Evolutionary conservation across 2,888 invertebrate species (phyloP).

Genomic region (Napeogenes sylphis): DNA sequence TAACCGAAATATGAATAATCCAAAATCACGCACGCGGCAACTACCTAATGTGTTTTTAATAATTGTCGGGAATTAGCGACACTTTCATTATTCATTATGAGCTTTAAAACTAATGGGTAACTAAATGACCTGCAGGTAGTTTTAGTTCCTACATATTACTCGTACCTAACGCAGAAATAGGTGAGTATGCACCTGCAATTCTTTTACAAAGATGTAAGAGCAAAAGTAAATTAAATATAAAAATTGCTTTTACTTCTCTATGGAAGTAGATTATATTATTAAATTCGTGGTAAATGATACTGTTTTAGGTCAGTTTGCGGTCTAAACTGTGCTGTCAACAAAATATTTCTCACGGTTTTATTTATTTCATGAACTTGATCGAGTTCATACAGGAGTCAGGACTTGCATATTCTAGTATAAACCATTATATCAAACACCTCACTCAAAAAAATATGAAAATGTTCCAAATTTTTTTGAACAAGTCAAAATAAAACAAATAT

Average conservation of each 20-base stretch:
- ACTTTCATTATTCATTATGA: conserved; percentile 27
- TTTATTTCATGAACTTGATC: too few species aligned
- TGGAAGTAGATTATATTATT: too few species aligned
- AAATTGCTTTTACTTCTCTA: too few species aligned
- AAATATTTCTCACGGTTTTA: neutral
- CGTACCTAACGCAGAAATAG: neutral
- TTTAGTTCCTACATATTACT: too few species aligned
- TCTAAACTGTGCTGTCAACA: neutral
- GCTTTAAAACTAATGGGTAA: conserved; percentile 14
- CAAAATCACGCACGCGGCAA: conserved; percentile 33
- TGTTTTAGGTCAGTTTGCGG: conserved; percentile 1
- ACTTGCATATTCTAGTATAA: too few species aligned
- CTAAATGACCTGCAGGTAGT: neutral
- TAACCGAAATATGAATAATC: conserved; percentile 34
- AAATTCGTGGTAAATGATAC: neutral
- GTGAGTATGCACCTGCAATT: neutral
- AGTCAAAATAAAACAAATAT: too few species aligned
- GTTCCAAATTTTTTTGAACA: too few species aligned
- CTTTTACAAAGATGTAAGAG: neutral
- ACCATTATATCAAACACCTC: too few species aligned
- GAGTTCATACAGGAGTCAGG: too few species aligned
- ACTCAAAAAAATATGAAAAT: too few species aligned
- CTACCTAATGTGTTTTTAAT: conserved; percentile 26
- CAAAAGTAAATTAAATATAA: neutral
- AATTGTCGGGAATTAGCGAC: conserved; percentile 34